phyloP scores from a whole-genome alignment of 2,113 vertebrate genomes.

The Tauraco erythrolophus region DNA sequence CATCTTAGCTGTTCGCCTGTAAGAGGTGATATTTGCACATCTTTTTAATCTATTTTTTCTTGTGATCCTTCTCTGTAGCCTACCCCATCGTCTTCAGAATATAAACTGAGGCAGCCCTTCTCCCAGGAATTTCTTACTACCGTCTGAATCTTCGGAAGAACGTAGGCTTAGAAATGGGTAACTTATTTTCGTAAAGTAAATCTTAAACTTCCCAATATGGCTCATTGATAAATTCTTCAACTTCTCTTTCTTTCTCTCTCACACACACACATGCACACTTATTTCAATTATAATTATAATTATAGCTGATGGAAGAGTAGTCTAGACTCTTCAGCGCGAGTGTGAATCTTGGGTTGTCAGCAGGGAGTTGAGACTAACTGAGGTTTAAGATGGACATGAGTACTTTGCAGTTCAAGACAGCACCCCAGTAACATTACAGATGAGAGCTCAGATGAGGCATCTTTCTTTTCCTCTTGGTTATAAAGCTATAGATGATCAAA shows the following conservation, averaged over 20 bases:
- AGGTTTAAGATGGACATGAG: neutral
- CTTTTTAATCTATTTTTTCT: neutral
- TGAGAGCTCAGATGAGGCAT: neutral
- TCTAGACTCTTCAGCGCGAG: neutral
- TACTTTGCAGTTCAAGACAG: neutral
- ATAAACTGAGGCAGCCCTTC: neutral
- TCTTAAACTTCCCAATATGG: neutral
- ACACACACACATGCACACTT: neutral
- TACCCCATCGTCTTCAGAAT: neutral
- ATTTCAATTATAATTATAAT: neutral
- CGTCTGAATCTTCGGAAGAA: neutral
- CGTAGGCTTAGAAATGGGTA: neutral
- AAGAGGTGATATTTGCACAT: neutral
- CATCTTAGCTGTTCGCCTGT: neutral
- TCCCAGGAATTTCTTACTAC: neutral
- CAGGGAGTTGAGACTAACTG: neutral
- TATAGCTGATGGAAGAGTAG: neutral
- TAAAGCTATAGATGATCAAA: neutral
- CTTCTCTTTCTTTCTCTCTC: neutral
- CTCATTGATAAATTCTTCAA: neutral
- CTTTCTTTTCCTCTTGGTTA: neutral
- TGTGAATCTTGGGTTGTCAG: neutral
- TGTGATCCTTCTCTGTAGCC: neutral
- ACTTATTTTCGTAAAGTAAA: neutral
- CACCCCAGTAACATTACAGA: neutral